Conservation (phyloP, 2,797 vertebrate genomes). For the Yasuhikotakia modesta region DNA sequence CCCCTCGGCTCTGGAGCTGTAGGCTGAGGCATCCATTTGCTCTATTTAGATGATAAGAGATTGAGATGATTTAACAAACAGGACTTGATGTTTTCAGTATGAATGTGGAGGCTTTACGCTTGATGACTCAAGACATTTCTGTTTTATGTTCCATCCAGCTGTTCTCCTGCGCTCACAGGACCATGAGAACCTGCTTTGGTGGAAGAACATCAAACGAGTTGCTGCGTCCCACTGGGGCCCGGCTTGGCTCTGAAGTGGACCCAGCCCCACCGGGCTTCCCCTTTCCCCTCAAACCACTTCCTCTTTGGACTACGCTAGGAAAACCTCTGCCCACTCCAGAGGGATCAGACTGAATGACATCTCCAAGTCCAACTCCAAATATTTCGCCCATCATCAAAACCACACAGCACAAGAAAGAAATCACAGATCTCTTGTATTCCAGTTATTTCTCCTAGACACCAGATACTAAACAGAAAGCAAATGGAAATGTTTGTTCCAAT, state of each 20-base stretch:
- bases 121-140: constrained; percentile 56
- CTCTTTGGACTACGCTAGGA: constrained; percentile 48
- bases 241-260: constrained; percentile 55
- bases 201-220: constrained; percentile 61
- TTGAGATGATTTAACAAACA: constrained; percentile 68
- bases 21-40: constrained; percentile 56
- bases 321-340: constrained; percentile 49
- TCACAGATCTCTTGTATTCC: no score
- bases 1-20: constrained; percentile 55
- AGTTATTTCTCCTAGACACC: no score
- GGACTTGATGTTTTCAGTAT: constrained; percentile 65
- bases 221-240: constrained; percentile 53
- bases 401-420: neutral
- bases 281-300: constrained; percentile 54
- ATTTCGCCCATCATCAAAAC: neutral
- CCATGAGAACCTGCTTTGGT: constrained; percentile 62
- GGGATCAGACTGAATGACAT: constrained; percentile 46
- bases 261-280: constrained; percentile 45
- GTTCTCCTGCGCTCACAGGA: constrained; percentile 52
- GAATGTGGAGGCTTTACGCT: constrained; percentile 59
- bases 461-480: no score
- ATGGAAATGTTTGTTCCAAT: no score
- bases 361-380: constrained; percentile 22
- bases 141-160: constrained; percentile 62
- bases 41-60: constrained; percentile 57